A percentile compares a stretch with the other conserved stretches of the same genome.
Conservation (phyloP, 2,797 vertebrate species). For the Poeciliopsis turneri region DNA sequence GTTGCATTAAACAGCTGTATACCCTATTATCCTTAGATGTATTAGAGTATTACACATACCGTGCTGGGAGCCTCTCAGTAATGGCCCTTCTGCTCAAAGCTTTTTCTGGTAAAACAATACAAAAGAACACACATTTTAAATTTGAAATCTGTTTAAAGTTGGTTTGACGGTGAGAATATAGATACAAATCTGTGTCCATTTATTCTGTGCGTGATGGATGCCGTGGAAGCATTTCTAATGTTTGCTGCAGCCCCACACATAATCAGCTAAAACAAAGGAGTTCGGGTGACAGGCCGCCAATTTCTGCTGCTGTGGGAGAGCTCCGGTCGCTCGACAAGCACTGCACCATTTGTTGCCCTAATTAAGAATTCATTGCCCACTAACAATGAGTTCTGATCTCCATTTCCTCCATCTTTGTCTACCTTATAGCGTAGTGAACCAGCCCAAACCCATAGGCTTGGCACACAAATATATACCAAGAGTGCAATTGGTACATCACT, state of each 20-base stretch:
- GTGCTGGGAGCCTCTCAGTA: slow-evolving; percentile 38
- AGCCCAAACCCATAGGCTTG: slow-evolving; percentile 52
- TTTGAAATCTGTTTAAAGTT: slow-evolving; percentile 25
- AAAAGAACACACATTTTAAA: background rate
- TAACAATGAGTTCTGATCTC: slow-evolving; percentile 80
- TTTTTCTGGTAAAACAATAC: slow-evolving; percentile 10
- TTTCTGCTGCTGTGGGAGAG: slow-evolving; percentile 57
- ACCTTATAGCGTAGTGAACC: slow-evolving; percentile 60
- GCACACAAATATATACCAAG: slow-evolving; percentile 39
- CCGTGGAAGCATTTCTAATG: slow-evolving; percentile 7
- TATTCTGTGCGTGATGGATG: background rate
- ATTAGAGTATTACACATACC: slow-evolving; percentile 35
- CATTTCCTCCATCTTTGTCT: slow-evolving; percentile 71
- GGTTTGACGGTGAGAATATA: background rate
- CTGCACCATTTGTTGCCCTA: slow-evolving; percentile 80
- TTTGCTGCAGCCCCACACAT: slow-evolving; percentile 49
- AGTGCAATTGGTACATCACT: slow-evolving; percentile 36
- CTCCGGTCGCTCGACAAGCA: slow-evolving; percentile 65
- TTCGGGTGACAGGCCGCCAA: slow-evolving; percentile 56
- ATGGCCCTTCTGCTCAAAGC: slow-evolving; percentile 8
- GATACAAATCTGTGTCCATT: background rate
- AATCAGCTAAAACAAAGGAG: slow-evolving; percentile 41
- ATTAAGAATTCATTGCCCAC: slow-evolving; percentile 83
- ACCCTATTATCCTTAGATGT: slow-evolving; percentile 33
- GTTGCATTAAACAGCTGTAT: slow-evolving; percentile 41